Evolutionary conservation across 2,888 invertebrate species (phyloP).

Genomic region (Philereme vetulata): DNA sequence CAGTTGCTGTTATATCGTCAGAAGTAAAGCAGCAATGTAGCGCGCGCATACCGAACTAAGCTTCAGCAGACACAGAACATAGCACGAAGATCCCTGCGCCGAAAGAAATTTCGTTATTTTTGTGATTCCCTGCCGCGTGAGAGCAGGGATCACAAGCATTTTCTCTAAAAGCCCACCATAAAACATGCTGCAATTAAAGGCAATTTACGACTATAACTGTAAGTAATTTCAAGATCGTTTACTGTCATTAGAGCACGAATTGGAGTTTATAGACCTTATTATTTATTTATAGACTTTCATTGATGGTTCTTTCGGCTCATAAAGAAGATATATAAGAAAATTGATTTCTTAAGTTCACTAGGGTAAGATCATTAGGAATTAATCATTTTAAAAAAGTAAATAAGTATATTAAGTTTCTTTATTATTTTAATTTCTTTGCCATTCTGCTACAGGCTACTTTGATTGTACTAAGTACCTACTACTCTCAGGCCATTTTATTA

Average conservation of each 20-base stretch:
- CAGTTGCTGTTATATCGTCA: slow-evolving; percentile 14
- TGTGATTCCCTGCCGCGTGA: slow-evolving; percentile 62
- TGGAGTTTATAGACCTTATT: slow-evolving; percentile 56
- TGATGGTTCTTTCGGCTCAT: slow-evolving; percentile 37
- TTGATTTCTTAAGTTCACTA: slow-evolving; percentile 25
- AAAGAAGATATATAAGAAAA: slow-evolving; percentile 31
- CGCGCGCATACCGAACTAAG: slow-evolving; percentile 43
- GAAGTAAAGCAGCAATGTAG: slow-evolving; percentile 59
- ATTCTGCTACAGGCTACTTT: no score
- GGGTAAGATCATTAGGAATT: slow-evolving; percentile 16
- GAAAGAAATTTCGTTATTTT: slow-evolving; percentile 66
- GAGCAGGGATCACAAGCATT: slow-evolving; percentile 56
- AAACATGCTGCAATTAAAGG: slow-evolving; percentile 52
- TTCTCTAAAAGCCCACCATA: slow-evolving; percentile 44
- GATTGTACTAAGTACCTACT: no score
- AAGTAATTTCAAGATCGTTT: slow-evolving; percentile 55
- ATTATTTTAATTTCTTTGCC: no score
- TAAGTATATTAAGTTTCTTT: neutral
- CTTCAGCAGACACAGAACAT: slow-evolving; percentile 56
- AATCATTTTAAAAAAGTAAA: slow-evolving; percentile 16
- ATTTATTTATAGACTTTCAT: slow-evolving; percentile 53
- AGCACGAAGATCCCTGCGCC: slow-evolving; percentile 59
- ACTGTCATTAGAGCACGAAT: slow-evolving; percentile 52
- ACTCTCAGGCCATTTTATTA: no score
- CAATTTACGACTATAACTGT: slow-evolving; percentile 53